These are phyloP conservation scores for Hippolais icterina DNA, from an alignment of 2,113 vertebrate genomes.

Conservation along the genomic window DNA sequence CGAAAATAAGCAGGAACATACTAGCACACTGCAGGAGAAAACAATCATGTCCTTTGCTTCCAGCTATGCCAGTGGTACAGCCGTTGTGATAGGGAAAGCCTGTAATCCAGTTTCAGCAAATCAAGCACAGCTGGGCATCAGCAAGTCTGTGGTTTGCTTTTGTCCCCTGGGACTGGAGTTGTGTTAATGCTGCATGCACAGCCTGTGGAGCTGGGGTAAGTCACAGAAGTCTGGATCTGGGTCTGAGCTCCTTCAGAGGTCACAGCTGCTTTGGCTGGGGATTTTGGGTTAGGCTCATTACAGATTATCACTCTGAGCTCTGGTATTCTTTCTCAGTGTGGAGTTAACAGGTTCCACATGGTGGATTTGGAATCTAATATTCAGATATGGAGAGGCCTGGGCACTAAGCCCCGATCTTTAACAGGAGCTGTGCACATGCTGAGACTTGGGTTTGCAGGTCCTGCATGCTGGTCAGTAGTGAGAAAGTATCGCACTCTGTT, in stretches of 20 bases:
- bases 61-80: neutral
- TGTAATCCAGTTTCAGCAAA: neutral
- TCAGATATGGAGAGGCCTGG: neutral
- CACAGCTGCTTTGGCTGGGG: neutral
- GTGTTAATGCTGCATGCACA: neutral
- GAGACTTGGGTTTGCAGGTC: neutral
- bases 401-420: neutral
- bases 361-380: constrained; percentile 16
- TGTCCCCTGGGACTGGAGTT: neutral
- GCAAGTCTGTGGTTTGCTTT: neutral
- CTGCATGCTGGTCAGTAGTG: accelerated
- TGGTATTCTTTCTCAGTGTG: constrained; percentile 5
- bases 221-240: neutral
- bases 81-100: neutral
- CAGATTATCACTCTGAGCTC: neutral
- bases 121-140: neutral
- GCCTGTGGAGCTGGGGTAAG: neutral
- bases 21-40: neutral
- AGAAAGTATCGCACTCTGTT: neutral
- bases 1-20: neutral
- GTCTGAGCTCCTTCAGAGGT: constrained; percentile 2
- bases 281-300: constrained; percentile 23
- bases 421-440: neutral
- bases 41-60: neutral
- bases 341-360: constrained; percentile 30